phyloP scores from a whole-genome alignment of 2,113 vertebrate genomes.

The Beaufortia kweichowensis region DNA sequence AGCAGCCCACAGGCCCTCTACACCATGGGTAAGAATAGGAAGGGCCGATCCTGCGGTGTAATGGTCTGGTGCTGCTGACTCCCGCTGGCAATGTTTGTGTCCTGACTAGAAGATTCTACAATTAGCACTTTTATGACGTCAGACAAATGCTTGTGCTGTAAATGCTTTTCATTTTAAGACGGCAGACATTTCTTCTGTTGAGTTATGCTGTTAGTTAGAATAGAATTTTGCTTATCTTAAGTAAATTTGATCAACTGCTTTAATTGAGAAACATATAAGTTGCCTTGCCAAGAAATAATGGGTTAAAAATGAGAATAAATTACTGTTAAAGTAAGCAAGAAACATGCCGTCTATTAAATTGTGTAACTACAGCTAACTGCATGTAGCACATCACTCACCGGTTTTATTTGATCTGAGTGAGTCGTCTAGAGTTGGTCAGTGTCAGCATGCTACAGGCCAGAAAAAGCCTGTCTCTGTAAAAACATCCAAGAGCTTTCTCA shows the following conservation, averaged over 20 bases:
- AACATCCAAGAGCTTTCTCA: neutral
- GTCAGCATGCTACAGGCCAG: neutral
- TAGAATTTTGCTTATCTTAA: too few relatives aligned
- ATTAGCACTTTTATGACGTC: neutral
- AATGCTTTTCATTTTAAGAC: too few relatives aligned
- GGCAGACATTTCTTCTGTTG: too few relatives aligned
- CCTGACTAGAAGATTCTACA: constrained; percentile 1
- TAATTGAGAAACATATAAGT: too few relatives aligned
- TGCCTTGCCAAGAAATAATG: too few relatives aligned
- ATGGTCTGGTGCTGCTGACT: constrained; percentile 15
- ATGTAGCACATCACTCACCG: neutral
- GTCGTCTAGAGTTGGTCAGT: neutral
- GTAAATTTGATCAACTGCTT: too few relatives aligned
- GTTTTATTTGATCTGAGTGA: neutral
- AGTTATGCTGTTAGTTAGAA: too few relatives aligned
- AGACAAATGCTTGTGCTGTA: too few relatives aligned
- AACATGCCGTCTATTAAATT: too few relatives aligned
- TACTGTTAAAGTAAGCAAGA: too few relatives aligned
- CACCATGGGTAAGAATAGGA: constrained; percentile 32
- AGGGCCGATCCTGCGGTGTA: constrained; percentile 27
- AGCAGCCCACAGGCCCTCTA: neutral
- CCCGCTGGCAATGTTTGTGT: constrained; percentile 24
- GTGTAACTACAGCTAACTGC: neutral
- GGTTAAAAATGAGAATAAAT: too few relatives aligned
- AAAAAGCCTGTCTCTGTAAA: neutral